phyloP scores from a whole-genome alignment of 1,140 invertebrate species.

The Leptonema lineaticorne region DNA sequence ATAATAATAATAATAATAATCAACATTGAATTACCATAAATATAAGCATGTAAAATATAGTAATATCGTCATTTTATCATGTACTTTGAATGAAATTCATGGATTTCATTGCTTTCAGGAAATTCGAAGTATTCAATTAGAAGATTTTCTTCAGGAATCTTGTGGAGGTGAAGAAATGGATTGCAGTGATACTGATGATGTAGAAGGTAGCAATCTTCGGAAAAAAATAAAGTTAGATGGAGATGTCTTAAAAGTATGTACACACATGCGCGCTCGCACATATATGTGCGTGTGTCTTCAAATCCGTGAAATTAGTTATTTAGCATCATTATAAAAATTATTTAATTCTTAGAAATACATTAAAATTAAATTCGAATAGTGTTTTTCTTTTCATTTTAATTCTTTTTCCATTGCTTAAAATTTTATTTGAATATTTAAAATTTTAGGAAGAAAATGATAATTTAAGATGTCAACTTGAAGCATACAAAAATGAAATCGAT shows the following conservation, averaged over 20 bases:
- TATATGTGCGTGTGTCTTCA: too few relatives aligned
- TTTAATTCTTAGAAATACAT: too few relatives aligned
- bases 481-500: slow-evolving; percentile 89
- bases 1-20: too few relatives aligned
- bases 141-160: slow-evolving; percentile 67
- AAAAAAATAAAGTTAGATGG: slow-evolving; percentile 51
- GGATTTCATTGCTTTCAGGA: slow-evolving; percentile 59
- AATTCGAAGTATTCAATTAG: slow-evolving; percentile 71
- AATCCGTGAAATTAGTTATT: too few relatives aligned
- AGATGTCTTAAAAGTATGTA: slow-evolving; percentile 32
- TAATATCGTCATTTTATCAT: too few relatives aligned
- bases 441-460: slow-evolving; percentile 85
- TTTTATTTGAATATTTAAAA: not conserved
- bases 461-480: slow-evolving; percentile 88
- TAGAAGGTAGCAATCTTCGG: slow-evolving; percentile 48
- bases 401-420: too few relatives aligned
- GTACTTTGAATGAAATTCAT: not conserved
- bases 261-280: too few relatives aligned
- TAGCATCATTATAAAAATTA: too few relatives aligned
- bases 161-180: slow-evolving; percentile 78
- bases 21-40: too few relatives aligned
- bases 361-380: too few relatives aligned
- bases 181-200: slow-evolving; percentile 71
- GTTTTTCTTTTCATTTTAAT: too few relatives aligned
- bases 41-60: too few relatives aligned